Conservation (phyloP, 2,113 vertebrate genomes). For the Podocnemis expansa region DNA sequence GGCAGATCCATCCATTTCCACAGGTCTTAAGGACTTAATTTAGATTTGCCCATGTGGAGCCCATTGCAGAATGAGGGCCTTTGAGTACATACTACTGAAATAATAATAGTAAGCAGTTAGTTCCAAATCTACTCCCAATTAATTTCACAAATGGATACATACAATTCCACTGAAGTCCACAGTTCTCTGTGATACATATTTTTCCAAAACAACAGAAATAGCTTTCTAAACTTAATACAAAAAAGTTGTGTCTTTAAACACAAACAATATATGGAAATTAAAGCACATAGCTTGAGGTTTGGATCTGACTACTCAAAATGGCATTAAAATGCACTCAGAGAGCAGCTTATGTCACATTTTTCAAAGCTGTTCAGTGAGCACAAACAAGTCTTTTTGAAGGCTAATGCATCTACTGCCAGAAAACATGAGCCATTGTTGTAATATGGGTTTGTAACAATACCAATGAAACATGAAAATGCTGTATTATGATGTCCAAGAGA, state of each 20-base stretch:
- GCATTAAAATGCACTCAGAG: not conserved
- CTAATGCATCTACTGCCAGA: not conserved
- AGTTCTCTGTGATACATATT: not conserved
- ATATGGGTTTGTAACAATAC: accelerated
- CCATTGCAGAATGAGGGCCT: not conserved
- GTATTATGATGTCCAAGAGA: accelerated
- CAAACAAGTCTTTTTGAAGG: not conserved
- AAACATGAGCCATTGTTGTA: not conserved
- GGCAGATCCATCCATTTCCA: accelerated
- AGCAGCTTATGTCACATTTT: not conserved
- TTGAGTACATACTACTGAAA: accelerated
- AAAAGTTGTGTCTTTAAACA: not conserved
- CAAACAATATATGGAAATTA: not conserved
- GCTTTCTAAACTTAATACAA: not conserved
- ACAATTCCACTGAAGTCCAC: not conserved
- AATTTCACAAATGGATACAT: not conserved
- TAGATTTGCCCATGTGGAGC: accelerated
- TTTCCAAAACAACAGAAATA: not conserved
- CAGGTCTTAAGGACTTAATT: not conserved
- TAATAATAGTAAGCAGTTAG: not conserved
- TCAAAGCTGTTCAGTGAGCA: not conserved
- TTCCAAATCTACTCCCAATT: not conserved
- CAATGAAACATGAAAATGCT: not conserved
- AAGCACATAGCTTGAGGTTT: not conserved
- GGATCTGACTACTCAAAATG: not conserved